Conservation (phyloP, 2,113 vertebrate species). For the Cacatua alba region DNA sequence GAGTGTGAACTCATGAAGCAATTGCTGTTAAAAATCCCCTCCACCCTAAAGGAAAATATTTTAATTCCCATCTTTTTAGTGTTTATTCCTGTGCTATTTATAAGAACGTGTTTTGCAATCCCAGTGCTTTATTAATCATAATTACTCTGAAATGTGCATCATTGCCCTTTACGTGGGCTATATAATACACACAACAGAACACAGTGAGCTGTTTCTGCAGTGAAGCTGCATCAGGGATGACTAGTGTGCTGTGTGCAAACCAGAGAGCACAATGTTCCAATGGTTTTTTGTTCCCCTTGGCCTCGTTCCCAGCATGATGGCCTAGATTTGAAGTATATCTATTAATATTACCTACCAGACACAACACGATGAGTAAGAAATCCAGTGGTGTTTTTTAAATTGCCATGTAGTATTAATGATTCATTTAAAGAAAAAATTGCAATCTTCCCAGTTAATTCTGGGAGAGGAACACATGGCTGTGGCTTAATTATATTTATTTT, state of each 20-base stretch:
- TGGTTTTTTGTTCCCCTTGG: background rate
- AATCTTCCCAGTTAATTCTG: background rate
- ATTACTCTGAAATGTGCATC: constrained; percentile 18
- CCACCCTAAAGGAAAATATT: background rate
- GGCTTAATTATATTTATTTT: background rate
- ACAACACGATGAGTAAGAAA: background rate
- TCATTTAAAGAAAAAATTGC: background rate
- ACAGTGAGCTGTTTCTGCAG: background rate
- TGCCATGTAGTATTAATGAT: background rate
- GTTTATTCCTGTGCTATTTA: background rate
- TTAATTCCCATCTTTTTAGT: background rate
- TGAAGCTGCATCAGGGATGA: background rate
- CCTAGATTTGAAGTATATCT: background rate
- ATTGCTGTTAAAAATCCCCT: background rate
- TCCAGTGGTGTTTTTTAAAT: background rate
- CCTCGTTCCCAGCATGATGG: background rate
- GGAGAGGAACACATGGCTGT: background rate
- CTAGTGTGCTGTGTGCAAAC: background rate
- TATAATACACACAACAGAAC: background rate
- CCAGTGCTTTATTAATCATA: constrained; percentile 5
- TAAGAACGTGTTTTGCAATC: background rate
- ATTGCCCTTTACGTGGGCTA: background rate
- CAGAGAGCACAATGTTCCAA: background rate
- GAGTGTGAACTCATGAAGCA: background rate
- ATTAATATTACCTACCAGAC: background rate